Conservation (phyloP, 2,888 invertebrate genomes). For the Cosmia trapezina region DNA sequence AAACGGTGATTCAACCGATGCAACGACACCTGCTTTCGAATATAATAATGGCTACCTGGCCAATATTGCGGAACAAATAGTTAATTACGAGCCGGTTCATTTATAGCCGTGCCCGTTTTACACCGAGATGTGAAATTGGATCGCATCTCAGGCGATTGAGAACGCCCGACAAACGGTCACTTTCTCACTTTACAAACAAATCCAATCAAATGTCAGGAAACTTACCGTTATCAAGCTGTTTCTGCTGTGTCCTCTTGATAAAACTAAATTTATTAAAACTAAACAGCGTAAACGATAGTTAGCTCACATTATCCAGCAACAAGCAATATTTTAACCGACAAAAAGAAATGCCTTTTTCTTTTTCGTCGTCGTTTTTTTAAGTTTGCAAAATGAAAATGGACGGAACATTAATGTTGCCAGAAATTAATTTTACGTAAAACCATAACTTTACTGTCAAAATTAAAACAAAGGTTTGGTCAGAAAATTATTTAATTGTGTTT, state of each 20-base stretch:
- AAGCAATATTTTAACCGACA: conserved; percentile 79
- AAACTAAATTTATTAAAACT: conserved; percentile 74
- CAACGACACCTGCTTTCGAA: conserved; percentile 74
- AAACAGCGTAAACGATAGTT: conserved; percentile 73
- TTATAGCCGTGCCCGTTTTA: conserved; percentile 81
- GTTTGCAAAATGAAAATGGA: conserved; percentile 87
- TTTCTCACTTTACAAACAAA: conserved; percentile 88
- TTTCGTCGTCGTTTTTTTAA: conserved; percentile 87
- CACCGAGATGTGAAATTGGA: conserved; percentile 84
- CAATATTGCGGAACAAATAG: conserved; percentile 80
- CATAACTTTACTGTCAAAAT: conserved; percentile 51
- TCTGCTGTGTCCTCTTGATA: conserved; percentile 66
- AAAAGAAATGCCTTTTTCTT: conserved; percentile 79
- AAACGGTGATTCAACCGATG: conserved; percentile 79
- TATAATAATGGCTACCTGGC: conserved; percentile 74
- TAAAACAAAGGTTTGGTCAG: background rate
- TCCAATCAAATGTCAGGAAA: conserved; percentile 82
- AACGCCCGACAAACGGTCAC: conserved; percentile 86
- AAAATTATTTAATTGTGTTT: background rate
- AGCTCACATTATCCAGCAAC: conserved; percentile 83
- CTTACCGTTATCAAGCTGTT: conserved; percentile 81
- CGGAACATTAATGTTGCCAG: conserved; percentile 78
- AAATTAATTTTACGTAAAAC: conserved; percentile 23
- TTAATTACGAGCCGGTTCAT: conserved; percentile 82
- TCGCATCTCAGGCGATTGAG: conserved; percentile 77